phyloP scores from a whole-genome alignment of 2,113 vertebrate species.

The Cephalopholis sonnerati region DNA sequence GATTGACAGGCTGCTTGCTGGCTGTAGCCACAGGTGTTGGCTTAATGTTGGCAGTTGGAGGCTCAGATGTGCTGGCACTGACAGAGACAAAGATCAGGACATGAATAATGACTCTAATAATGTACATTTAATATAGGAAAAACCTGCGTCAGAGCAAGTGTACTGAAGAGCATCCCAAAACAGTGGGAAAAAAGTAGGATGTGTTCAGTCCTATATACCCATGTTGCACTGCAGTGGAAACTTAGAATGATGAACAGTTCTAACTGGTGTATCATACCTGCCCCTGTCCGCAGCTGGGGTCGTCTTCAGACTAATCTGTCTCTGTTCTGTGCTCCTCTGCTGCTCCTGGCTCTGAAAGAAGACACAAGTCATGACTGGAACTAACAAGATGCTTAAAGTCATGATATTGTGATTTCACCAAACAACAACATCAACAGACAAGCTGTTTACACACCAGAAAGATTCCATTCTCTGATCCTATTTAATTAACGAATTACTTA shows the following conservation, averaged over 20 bases:
- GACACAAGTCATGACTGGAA: not conserved
- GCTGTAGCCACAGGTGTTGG: constrained; percentile 95
- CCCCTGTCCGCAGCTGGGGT: constrained; percentile 94
- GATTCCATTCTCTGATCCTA: not conserved
- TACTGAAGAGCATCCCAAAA: not conserved
- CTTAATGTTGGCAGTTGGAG: constrained; percentile 98
- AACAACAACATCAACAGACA: too few relatives aligned
- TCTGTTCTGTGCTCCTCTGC: constrained; percentile 88
- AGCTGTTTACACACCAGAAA: too few relatives aligned
- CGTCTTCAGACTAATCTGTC: constrained; percentile 94
- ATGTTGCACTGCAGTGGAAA: not conserved
- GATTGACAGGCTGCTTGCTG: constrained; percentile 94
- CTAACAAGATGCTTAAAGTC: not conserved
- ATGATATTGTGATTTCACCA: not conserved
- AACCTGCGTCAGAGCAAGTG: not conserved
- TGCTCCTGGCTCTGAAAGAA: constrained; percentile 90
- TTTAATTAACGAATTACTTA: not conserved
- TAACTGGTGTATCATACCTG: constrained; percentile 84
- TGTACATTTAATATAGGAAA: not conserved
- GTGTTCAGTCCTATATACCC: not conserved
- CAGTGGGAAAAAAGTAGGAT: not conserved
- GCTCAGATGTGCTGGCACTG: constrained; percentile 94
- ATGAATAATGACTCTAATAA: not conserved
- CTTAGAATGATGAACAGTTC: not conserved
- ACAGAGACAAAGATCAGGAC: not conserved